Evolutionary conservation across 2,888 invertebrate genomes (phyloP), one percentile per base, ranked within the genome.

Genomic region (Cephonodes hylas): DNA sequence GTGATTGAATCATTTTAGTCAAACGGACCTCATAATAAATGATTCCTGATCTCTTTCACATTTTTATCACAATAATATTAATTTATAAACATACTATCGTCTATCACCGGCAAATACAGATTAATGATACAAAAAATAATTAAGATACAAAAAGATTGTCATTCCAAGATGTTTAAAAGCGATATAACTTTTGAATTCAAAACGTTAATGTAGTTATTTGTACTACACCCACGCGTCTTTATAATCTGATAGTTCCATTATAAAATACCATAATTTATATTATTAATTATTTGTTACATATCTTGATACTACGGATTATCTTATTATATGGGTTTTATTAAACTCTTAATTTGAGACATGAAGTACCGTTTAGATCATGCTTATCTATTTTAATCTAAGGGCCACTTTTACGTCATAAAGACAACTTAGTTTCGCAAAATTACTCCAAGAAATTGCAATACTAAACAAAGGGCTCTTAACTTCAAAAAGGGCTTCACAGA

Each of bases 181-280:
- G 23, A 48, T 48, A 62, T 61, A 66, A 66, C 63, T 63, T 67
- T 65, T 3, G 31, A 53, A 31, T 31, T 10, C 31, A 31, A 31
- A 10, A 18, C 10, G 10, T 31, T 45, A 62, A 63, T 60, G 58
- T 46, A 27, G 61, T 59, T 56, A 20, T 23, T 48, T 45, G 38
- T 25, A 38, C 42, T 23, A 25, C 42, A 60, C 23, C 31, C 22
- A 42, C 22, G 42, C 58, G 18, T 20, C 10, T 8, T 10, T 1
- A 42, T 58, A 53, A 53, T 53, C 53, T 53, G 53, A 31, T 53
- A 53, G 48, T 53, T 31, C 18, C 53, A 53, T 31, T 53, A 53
- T 31, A 48, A 18, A 53, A 18, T 31, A 31, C 31, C 31, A 56
- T 45, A 62, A 58, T 59, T 62, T 48, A 62, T 23, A 42, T 45